Percentiles rank a stretch among this genome's conserved stretches.
Evolutionary conservation across 1,140 invertebrate species (phyloP).

Genomic region (Lerema accius): DNA sequence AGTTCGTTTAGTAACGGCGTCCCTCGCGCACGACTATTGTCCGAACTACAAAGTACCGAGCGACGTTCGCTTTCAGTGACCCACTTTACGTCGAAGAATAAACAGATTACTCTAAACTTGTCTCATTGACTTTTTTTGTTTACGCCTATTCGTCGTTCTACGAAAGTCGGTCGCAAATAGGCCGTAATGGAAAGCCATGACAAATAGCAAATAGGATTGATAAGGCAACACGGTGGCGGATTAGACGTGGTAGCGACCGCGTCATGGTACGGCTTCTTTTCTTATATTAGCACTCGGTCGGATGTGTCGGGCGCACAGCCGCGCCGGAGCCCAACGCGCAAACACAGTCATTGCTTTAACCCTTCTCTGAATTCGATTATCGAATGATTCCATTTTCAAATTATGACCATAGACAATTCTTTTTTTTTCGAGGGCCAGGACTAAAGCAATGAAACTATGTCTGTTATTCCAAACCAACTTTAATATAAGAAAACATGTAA

Average conservation of each 20-base stretch:
- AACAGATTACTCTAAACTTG: neutral
- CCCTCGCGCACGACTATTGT: neutral
- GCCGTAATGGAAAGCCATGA: constrained; percentile 1
- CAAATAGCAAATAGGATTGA: constrained; percentile 40
- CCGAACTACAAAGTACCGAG: neutral
- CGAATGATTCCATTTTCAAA: constrained; percentile 15
- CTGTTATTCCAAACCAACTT: constrained; percentile 41
- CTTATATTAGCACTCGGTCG: constrained; percentile 40
- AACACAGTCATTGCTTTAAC: constrained; percentile 79
- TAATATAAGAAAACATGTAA: constrained; percentile 40
- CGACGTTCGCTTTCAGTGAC: constrained; percentile 2
- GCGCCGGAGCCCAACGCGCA: constrained; percentile 30
- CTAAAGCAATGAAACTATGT: constrained; percentile 78
- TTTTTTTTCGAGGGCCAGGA: constrained; percentile 54
- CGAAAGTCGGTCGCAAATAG: neutral
- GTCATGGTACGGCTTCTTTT: constrained; percentile 56
- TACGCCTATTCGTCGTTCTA: neutral
- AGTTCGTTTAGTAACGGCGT: neutral
- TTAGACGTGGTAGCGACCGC: constrained; percentile 31
- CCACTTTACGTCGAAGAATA: neutral
- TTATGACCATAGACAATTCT: constrained; percentile 17
- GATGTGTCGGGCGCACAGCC: constrained; percentile 27
- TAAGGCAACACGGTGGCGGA: constrained; percentile 34
- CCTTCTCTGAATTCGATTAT: constrained; percentile 44
- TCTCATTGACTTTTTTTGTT: neutral